Evolutionary conservation across 2,113 vertebrate genomes (phyloP).

Genomic region (Zosterops hypoxanthus): DNA sequence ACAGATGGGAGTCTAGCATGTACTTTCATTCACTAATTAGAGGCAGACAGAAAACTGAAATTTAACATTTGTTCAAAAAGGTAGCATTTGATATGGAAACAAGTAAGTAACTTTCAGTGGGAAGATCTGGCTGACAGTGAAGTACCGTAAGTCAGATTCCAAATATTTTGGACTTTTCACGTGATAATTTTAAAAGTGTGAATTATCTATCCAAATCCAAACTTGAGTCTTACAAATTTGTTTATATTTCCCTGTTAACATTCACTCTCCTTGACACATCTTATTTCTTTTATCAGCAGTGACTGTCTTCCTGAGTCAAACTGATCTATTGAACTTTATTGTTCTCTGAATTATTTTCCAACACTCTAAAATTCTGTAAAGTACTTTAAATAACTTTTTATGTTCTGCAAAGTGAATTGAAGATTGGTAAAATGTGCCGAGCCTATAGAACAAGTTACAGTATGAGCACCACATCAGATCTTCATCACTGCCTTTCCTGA

Average conservation of each 20-base stretch:
- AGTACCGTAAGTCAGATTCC: neutral
- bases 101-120: neutral
- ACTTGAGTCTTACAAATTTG: neutral
- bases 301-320: neutral
- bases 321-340: neutral
- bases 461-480: neutral
- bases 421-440: neutral
- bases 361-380: neutral
- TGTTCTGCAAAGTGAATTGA: neutral
- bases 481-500: neutral
- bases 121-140: neutral
- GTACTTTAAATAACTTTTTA: neutral
- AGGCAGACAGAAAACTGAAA: neutral
- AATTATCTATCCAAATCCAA: neutral
- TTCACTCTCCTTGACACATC: neutral
- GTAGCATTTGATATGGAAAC: neutral
- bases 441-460: neutral
- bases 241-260: neutral
- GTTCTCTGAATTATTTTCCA: neutral
- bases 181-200: neutral
- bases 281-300: neutral
- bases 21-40: neutral
- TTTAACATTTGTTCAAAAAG: neutral
- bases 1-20: neutral
- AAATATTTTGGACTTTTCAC: neutral